These are phyloP conservation scores for Loris lydekkerianus DNA, from an alignment of 2,797 vertebrate genomes.

Conservation along the genomic window DNA sequence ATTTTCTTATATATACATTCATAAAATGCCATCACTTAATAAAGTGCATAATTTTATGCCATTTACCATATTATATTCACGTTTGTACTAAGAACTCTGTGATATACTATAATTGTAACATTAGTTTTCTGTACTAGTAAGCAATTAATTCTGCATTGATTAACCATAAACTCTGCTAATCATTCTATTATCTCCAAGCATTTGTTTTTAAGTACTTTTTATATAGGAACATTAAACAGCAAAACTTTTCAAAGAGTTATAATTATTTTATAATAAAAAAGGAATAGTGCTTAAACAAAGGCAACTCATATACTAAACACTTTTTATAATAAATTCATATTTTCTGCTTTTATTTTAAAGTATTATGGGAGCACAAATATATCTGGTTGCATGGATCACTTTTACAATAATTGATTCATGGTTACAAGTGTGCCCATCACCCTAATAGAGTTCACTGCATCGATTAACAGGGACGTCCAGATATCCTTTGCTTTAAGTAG, in stretches of 20 bases:
- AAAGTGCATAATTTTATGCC: neutral
- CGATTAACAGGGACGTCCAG: neutral
- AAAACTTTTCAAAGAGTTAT: neutral
- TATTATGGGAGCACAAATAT: too few species aligned
- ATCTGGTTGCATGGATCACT: too few species aligned
- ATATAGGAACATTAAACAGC: neutral
- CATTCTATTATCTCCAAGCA: neutral
- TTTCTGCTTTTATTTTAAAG: neutral
- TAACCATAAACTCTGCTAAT: neutral
- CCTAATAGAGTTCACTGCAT: neutral
- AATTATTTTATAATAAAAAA: neutral
- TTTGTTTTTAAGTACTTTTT: slow-evolving; percentile 6
- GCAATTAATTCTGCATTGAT: neutral
- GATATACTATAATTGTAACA: neutral
- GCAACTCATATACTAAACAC: neutral
- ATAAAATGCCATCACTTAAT: neutral
- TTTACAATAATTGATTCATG: too few species aligned
- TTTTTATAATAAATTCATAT: neutral
- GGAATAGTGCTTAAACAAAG: neutral
- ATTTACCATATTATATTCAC: neutral
- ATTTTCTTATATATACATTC: neutral
- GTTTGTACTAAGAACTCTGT: neutral
- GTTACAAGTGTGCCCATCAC: too few species aligned
- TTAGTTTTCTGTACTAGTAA: neutral
- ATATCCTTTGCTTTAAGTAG: neutral